Evolutionary conservation across 2,888 invertebrate genomes (phyloP).

Genomic region (Cactoblastis cactorum): DNA sequence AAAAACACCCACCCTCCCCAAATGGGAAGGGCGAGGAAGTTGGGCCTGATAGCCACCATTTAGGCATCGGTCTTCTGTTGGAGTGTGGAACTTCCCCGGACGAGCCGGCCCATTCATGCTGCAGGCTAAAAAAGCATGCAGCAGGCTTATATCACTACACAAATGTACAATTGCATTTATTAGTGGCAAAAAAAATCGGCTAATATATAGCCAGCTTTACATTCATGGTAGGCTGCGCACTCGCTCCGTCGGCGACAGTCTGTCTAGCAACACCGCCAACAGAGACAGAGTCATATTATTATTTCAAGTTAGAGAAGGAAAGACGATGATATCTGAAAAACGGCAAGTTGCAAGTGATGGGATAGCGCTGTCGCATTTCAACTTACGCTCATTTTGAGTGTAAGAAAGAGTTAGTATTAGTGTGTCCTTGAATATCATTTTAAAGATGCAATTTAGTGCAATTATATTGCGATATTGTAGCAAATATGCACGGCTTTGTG

Average conservation of each 20-base stretch:
- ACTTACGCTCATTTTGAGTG: background rate
- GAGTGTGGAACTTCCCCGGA: too few relatives aligned
- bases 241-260: constrained; percentile 26
- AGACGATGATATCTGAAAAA: background rate
- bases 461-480: constrained; percentile 8
- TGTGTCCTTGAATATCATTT: constrained; percentile 2
- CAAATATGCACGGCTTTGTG: constrained; percentile 1
- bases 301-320: background rate
- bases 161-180: background rate
- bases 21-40: too few relatives aligned
- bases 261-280: constrained; percentile 27
- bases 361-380: background rate
- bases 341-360: background rate
- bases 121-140: too few relatives aligned
- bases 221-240: constrained; percentile 14
- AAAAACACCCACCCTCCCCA: too few relatives aligned
- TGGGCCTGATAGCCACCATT: too few relatives aligned
- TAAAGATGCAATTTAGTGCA: constrained; percentile 8
- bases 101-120: too few relatives aligned
- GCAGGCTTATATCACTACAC: background rate
- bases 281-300: constrained; percentile 13
- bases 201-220: background rate
- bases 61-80: too few relatives aligned
- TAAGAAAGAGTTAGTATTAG: background rate
- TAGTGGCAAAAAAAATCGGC: background rate